phyloP scores from a whole-genome alignment of 2,113 vertebrate genomes.

The Rhinichthys klamathensis region DNA sequence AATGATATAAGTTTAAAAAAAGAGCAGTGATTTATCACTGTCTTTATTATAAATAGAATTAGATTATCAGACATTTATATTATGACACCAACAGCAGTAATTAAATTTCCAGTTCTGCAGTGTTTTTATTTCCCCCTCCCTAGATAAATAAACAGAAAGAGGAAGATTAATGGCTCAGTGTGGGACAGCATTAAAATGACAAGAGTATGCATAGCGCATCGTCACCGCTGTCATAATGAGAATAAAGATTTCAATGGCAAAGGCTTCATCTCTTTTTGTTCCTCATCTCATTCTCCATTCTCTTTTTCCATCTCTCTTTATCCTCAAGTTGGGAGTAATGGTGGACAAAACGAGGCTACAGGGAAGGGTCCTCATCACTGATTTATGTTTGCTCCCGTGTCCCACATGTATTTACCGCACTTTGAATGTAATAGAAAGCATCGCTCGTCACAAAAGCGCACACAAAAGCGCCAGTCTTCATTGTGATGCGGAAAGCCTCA shows the following conservation, averaged over 20 bases:
- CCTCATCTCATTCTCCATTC: constrained; percentile 20
- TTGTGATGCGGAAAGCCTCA: constrained; percentile 41
- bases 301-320: constrained; percentile 1
- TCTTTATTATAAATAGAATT: not conserved
- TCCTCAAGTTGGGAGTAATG: constrained; percentile 29
- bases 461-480: constrained; percentile 25
- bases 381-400: constrained; percentile 45
- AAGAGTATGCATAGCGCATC: not conserved
- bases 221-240: not conserved
- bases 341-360: constrained; percentile 37
- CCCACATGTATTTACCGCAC: constrained; percentile 39
- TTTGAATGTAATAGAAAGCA: constrained; percentile 39
- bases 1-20: not conserved
- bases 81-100: not conserved
- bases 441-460: constrained; percentile 29
- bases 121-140: constrained; percentile 15
- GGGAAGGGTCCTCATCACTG: constrained; percentile 50
- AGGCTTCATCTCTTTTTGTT: constrained; percentile 10
- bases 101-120: not conserved
- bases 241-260: constrained; percentile 28
- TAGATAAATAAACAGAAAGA: constrained; percentile 30
- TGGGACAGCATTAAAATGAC: constrained; percentile 6
- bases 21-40: not conserved
- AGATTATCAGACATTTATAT: constrained; percentile 4
- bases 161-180: not conserved